These are phyloP conservation scores for Mus pahari DNA, from an alignment of 2,113 vertebrate genomes.

Conservation along the genomic window DNA sequence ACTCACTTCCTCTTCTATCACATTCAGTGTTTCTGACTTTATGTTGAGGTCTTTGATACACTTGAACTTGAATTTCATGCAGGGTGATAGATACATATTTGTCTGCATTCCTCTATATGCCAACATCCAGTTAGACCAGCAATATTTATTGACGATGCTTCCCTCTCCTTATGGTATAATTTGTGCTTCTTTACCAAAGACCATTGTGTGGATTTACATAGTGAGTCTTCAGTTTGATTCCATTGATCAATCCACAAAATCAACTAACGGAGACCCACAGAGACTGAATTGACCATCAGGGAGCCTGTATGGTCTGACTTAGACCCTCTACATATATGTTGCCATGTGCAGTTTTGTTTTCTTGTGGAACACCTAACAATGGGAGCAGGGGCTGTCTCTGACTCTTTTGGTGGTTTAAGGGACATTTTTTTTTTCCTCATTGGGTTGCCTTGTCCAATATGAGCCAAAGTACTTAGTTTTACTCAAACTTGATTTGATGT, in stretches of 20 bases:
- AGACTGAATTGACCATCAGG: not conserved
- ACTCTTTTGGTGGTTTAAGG: not conserved
- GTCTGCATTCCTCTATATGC: not conserved
- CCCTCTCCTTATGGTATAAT: not conserved
- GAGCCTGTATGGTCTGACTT: not conserved
- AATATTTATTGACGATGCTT: not conserved
- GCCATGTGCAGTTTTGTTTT: not conserved
- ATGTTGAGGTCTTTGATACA: not conserved
- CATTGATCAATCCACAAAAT: not conserved
- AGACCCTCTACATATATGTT: not conserved
- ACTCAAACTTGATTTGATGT: not conserved
- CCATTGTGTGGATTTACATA: not conserved
- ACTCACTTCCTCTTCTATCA: not conserved
- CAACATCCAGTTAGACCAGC: not conserved
- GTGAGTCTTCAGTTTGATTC: not conserved
- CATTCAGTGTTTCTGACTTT: not conserved
- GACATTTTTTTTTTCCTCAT: not conserved
- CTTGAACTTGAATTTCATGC: not conserved
- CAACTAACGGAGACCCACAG: not conserved
- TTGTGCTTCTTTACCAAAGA: not conserved
- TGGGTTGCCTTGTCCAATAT: not conserved
- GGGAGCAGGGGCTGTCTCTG: not conserved
- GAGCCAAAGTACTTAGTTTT: not conserved
- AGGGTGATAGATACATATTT: not conserved
- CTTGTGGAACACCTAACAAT: not conserved